These are phyloP conservation scores for Pseudochromis fuscus DNA, from an alignment of 2,797 vertebrate species.

Conservation along the genomic window DNA sequence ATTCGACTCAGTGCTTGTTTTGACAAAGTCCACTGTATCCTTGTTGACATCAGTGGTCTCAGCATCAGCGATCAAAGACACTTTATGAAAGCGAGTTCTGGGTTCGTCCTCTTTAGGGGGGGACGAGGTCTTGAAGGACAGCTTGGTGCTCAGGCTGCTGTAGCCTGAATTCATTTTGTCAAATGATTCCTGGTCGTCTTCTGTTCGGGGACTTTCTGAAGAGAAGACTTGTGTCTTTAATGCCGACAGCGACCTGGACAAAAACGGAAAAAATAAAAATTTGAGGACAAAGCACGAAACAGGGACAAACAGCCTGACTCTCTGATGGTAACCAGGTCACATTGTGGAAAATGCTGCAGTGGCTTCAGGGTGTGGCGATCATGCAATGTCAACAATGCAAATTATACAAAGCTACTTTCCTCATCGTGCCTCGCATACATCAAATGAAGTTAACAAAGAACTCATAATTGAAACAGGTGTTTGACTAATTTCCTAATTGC, in stretches of 20 bases:
- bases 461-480: background rate
- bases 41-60: background rate
- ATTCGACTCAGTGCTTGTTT: conserved; percentile 17
- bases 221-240: conserved; percentile 32
- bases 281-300: conserved; percentile 8
- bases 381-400: conserved; percentile 45
- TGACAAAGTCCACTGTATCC: background rate
- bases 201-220: conserved; percentile 14
- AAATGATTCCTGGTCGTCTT: conserved; percentile 23
- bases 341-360: background rate
- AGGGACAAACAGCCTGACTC: background rate
- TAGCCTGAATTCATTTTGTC: conserved; percentile 72
- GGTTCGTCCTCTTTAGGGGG: conserved; percentile 59
- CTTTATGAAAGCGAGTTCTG: conserved; percentile 80
- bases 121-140: conserved; percentile 70
- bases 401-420: conserved; percentile 30
- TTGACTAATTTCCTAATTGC: accelerated
- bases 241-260: conserved; percentile 52
- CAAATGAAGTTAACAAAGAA: conserved; percentile 10
- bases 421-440: background rate
- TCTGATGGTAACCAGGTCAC: background rate
- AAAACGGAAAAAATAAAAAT: conserved; percentile 3
- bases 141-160: conserved; percentile 76
- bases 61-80: conserved; percentile 78
- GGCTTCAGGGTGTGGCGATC: conserved; percentile 20